phyloP scores from a whole-genome alignment of 2,888 invertebrate genomes.

The Caradrina clavipalpis region DNA sequence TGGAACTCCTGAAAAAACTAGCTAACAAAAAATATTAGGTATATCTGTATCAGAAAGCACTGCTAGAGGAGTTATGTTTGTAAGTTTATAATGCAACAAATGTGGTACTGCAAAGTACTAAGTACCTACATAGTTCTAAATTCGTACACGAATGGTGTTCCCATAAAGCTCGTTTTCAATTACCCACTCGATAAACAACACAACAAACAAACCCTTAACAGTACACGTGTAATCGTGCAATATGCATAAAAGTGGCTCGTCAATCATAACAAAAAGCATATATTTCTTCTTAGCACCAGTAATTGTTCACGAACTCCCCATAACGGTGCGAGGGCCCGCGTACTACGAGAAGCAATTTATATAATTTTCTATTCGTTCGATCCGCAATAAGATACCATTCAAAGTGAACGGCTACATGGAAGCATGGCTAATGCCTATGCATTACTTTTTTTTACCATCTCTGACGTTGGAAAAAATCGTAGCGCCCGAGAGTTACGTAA shows the following conservation, averaged over 20 bases:
- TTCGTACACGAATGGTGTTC: background rate
- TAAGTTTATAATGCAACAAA: background rate
- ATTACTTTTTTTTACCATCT: slow-evolving; percentile 79
- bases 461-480: slow-evolving; percentile 69
- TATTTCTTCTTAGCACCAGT: slow-evolving; percentile 66
- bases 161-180: slow-evolving; percentile 13
- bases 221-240: slow-evolving; percentile 31
- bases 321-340: slow-evolving; percentile 70
- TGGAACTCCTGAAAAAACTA: background rate
- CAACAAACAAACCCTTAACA: slow-evolving; percentile 4
- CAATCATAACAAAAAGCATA: slow-evolving; percentile 70
- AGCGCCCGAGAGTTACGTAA: slow-evolving; percentile 70
- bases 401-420: slow-evolving; percentile 79
- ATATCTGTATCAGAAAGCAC: background rate
- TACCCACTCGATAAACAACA: slow-evolving; percentile 10
- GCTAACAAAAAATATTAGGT: background rate
- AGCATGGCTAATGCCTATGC: slow-evolving; percentile 79
- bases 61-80: background rate
- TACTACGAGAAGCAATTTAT: slow-evolving; percentile 84
- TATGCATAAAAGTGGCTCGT: slow-evolving; percentile 48
- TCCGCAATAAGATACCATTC: slow-evolving; percentile 79
- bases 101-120: background rate
- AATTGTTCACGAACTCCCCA: slow-evolving; percentile 78
- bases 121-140: background rate
- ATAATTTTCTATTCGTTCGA: slow-evolving; percentile 84